Evolutionary conservation across 2,888 invertebrate genomes (phyloP).

Genomic region (Drosophila eohydei): DNA sequence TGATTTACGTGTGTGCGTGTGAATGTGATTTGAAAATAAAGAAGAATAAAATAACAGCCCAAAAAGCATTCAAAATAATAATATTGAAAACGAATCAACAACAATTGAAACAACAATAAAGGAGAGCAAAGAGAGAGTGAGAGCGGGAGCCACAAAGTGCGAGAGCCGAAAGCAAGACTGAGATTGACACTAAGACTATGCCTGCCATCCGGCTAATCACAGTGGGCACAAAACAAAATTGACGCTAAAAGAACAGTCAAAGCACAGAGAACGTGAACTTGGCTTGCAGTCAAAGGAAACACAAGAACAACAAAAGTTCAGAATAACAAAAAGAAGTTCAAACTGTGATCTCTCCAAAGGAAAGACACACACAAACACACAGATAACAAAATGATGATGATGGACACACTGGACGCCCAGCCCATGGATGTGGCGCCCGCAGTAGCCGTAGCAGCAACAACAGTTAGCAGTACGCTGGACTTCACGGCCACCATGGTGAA

Average conservation of each 20-base stretch:
- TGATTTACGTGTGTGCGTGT: conserved; percentile 53
- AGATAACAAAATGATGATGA: conserved; percentile 81
- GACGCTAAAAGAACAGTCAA: conserved; percentile 59
- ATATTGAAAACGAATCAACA: conserved; percentile 76
- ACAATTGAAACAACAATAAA: conserved; percentile 46
- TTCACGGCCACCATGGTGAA: conserved; percentile 71
- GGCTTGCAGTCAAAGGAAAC: conserved; percentile 58
- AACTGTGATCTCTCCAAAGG: conserved; percentile 54
- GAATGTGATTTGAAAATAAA: conserved; percentile 52
- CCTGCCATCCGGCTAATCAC: conserved; percentile 68
- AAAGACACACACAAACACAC: conserved; percentile 19
- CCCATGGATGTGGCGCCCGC: conserved; percentile 72
- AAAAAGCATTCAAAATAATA: conserved; percentile 75
- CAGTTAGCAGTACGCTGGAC: conserved; percentile 63
- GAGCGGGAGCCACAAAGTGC: conserved; percentile 24
- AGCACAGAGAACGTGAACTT: conserved; percentile 55
- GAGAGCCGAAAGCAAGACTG: conserved; percentile 22
- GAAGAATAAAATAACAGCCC: conserved; percentile 57
- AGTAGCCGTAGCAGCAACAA: conserved; percentile 71
- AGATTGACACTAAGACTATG: conserved; percentile 50
- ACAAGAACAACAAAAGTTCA: conserved; percentile 19
- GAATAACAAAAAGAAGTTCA: conserved; percentile 19
- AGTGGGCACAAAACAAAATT: conserved; percentile 73
- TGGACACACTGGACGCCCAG: conserved; percentile 80
- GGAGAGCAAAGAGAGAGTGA: conserved; percentile 14